phyloP scores from a whole-genome alignment of 1,140 invertebrate species.

The Berghia stephanieae region DNA sequence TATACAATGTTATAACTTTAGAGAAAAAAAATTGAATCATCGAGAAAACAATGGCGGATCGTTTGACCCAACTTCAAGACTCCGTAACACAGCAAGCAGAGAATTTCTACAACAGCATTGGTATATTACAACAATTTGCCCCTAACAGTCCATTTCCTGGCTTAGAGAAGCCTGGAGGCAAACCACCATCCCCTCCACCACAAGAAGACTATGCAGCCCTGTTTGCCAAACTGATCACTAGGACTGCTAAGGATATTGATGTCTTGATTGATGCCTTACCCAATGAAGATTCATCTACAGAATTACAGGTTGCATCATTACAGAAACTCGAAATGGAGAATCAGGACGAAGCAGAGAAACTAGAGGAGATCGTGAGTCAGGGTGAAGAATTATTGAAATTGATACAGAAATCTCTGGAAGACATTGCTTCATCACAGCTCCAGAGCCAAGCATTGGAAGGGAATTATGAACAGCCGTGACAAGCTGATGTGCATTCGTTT shows the following conservation, averaged over 20 bases:
- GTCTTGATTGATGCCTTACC: constrained; percentile 95
- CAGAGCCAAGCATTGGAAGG: constrained; percentile 79
- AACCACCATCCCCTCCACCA: constrained; percentile 77
- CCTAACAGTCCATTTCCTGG: constrained; percentile 91
- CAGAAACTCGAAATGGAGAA: constrained; percentile 88
- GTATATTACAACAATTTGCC: constrained; percentile 93
- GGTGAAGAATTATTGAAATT: constrained; percentile 89
- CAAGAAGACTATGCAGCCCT: constrained; percentile 80
- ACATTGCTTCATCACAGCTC: constrained; percentile 91
- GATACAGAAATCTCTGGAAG: constrained; percentile 89
- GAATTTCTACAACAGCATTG: constrained; percentile 97
- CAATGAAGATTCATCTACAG: constrained; percentile 92
- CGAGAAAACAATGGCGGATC: constrained; percentile 79
- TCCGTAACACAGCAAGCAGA: constrained; percentile 98
- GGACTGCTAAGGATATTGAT: constrained; percentile 97
- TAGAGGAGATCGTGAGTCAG: constrained; percentile 87
- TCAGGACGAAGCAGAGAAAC: constrained; percentile 86
- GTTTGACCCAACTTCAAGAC: constrained; percentile 96
- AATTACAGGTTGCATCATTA: constrained; percentile 86
- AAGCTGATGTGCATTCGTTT: neutral
- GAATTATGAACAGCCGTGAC: constrained; percentile 23
- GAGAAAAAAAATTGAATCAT: no score
- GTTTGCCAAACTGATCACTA: constrained; percentile 80
- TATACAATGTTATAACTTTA: no score
- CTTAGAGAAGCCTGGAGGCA: constrained; percentile 86